Evolutionary conservation across 2,113 vertebrate genomes (phyloP), one percentile per base, ranked within the genome.

Genomic region (Zosterops hypoxanthus): DNA sequence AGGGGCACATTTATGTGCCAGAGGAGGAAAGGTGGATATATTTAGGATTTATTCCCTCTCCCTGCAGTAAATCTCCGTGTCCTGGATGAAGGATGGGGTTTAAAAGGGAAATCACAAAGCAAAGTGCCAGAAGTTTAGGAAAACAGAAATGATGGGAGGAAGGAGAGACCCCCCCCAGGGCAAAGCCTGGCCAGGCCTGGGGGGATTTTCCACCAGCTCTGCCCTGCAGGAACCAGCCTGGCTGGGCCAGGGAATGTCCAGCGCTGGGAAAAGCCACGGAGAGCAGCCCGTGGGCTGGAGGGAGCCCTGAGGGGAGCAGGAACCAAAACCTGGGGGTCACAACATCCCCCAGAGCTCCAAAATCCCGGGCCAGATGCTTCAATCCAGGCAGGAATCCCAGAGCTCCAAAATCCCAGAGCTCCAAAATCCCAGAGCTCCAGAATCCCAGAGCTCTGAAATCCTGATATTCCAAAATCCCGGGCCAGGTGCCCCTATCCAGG

Each of bases 1-100:
- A 1, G 2, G 0, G 46, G 71, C 55, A 81, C 77, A 86, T 88
- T 55, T 14, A 75, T 1, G 0, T 1, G 5, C 44, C 73, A 4
- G 13, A 1, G 6, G 80, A 80, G 83, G 20, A 41, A 57, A 82
- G 57, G 50, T 31, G 89, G 42, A 53, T 14, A 7, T 8, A 22
- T 18, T 39, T 2, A 9, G 72, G 95, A 66, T 86, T 91, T 84
- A 42, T 89, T 86, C 53, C 41, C 86, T 46, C n/a, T 61, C 63
- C 42, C 64, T 19, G 91, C 6, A 0, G 46, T 33, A 61, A 86
- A 94, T 73, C 72, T 61, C 70, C 3, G 3, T 15, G 15, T 42
- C 33, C 46, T 21, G 36, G 47, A 23, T 12, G 60, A 77, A 42
- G 6, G 55, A 77, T 29, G 80, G 47, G 34, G 76, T 59, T 59